Evolutionary conservation across 2,888 invertebrate species (phyloP).

Genomic region (Lamproptera curius): DNA sequence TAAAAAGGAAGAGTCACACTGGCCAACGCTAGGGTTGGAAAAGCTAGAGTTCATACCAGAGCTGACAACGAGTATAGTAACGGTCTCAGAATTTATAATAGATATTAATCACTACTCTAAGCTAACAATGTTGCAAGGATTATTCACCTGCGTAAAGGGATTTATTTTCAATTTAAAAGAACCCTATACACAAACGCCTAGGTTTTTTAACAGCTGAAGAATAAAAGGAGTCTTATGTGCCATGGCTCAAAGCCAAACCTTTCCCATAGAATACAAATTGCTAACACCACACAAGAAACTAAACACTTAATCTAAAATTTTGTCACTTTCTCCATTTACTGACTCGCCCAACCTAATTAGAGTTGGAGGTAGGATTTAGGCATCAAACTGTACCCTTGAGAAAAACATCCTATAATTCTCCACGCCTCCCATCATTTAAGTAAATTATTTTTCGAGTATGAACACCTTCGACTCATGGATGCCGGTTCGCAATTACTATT

Average conservation of each 20-base stretch:
- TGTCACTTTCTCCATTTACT: background rate
- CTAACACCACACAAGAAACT: background rate
- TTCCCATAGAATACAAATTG: background rate
- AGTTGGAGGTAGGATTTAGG: background rate
- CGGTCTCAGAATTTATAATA: background rate
- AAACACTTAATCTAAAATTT: background rate
- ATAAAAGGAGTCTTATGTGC: background rate
- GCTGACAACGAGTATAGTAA: background rate
- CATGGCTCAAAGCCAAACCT: background rate
- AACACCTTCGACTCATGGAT: background rate
- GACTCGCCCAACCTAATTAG: background rate
- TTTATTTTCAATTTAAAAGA: no score
- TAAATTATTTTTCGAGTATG: background rate
- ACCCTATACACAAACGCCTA: no score
- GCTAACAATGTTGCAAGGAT: background rate
- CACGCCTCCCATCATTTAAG: background rate
- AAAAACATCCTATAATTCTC: background rate
- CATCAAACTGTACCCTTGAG: background rate
- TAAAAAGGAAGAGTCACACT: no score
- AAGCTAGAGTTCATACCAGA: background rate
- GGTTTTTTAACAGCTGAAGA: no score
- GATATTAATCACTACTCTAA: background rate
- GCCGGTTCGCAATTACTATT: background rate
- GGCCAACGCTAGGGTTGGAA: no score
- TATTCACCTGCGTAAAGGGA: background rate